Percentiles rank a stretch among this genome's conserved stretches.
Conservation (phyloP, 2,797 vertebrate species). For the Otus scops region DNA sequence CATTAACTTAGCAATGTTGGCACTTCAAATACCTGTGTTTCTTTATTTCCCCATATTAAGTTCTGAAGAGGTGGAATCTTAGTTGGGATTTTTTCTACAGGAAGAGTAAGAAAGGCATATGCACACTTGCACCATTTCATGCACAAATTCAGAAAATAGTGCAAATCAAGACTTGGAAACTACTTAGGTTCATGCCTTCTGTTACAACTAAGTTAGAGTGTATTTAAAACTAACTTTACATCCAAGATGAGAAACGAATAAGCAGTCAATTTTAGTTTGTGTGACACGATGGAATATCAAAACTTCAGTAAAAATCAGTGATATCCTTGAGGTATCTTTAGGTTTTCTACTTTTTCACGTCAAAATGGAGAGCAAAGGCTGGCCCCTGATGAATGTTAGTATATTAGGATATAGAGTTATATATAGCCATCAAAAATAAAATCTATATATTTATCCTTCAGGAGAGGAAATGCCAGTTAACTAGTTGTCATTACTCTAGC, state of each 20-base stretch:
- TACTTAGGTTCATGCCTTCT: slow-evolving; percentile 64
- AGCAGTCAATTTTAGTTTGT: slow-evolving; percentile 72
- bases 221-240: slow-evolving; percentile 63
- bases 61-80: slow-evolving; percentile 64
- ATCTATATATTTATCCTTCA: slow-evolving; percentile 81
- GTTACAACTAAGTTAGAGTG: slow-evolving; percentile 73
- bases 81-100: slow-evolving; percentile 63
- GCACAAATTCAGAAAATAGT: slow-evolving; percentile 51
- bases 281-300: slow-evolving; percentile 49
- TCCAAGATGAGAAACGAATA: slow-evolving; percentile 67
- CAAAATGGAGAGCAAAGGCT: slow-evolving; percentile 97
- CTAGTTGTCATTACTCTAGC: slow-evolving; percentile 85
- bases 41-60: slow-evolving; percentile 58
- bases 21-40: slow-evolving; percentile 71
- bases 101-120: slow-evolving; percentile 72
- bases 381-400: slow-evolving; percentile 83
- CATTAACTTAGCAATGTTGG: slow-evolving; percentile 71
- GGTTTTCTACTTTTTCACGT: slow-evolving; percentile 85
- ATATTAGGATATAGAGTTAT: slow-evolving; percentile 80
- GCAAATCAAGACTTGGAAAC: slow-evolving; percentile 67
- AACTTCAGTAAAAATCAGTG: slow-evolving; percentile 64
- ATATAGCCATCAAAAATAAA: slow-evolving; percentile 84
- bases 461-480: slow-evolving; percentile 82
- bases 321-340: slow-evolving; percentile 94
- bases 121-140: slow-evolving; percentile 65